Evolutionary conservation across 2,888 invertebrate species (phyloP), one percentile per base, ranked within the genome.

Genomic region (Tortrix viridana): DNA sequence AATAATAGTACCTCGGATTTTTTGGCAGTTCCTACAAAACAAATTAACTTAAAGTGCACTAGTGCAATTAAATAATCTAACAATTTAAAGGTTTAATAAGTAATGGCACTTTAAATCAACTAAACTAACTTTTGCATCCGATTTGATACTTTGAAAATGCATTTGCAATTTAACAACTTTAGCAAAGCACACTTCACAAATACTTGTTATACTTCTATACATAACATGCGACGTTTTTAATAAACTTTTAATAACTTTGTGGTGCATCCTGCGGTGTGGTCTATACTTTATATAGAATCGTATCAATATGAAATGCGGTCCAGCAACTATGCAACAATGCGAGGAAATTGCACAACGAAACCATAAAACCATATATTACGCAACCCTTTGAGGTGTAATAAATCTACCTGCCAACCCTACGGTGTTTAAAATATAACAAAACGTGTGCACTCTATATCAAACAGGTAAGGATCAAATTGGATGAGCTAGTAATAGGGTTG

Each of bases 341-440:
- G 77, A 80, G 86, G 85, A 89, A 89, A 89, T 88, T 89, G 88
- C 88, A 85, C 85, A 88, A 89, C 80, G 79, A 79, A 77, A 79
- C 85, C 88, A 89, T 91, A 90, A 90, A 90, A 85, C 86, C 85
- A 88, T 89, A 79, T 77, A 80, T 85, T 85, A 80, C 80, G 72
- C 84, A 90, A 89, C 89, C 90, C 91, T 90, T 90, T 90, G 79
- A 88, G 85, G 87, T 87, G 85, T 72, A 84, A 88, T 89, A 89
- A 88, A 89, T 87, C 82, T 80, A 74, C 71, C 81, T 82, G 82
- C 83, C 83, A 78, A 71, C 71, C 69, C 67, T 63, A 69, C 66
- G 56, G 48, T 67, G 65, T 5, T 18, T 55, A 23, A 52, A 5
- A 23, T 20, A 41, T 18, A 23, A 12, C 14, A 6, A 48, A 47